Conservation (phyloP, 2,797 vertebrate species). For the Lutjanus campechanus region DNA sequence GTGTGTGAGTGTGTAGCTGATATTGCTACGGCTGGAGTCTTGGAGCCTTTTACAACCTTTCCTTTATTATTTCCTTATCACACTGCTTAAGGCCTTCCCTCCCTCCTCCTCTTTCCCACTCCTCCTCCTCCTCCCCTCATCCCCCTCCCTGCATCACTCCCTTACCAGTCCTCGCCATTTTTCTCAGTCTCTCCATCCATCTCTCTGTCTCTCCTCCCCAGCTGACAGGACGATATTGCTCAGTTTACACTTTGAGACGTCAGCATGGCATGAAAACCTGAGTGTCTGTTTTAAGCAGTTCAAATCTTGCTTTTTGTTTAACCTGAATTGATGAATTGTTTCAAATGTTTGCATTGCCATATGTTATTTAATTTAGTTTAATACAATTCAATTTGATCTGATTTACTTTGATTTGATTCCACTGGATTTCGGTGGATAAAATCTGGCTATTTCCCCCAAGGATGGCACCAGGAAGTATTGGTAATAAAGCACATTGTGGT, state of each 20-base stretch:
- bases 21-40: slow-evolving; percentile 61
- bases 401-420: slow-evolving; percentile 57
- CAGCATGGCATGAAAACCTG: slow-evolving; percentile 42
- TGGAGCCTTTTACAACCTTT: slow-evolving; percentile 70
- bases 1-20: slow-evolving; percentile 45
- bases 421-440: slow-evolving; percentile 48
- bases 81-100: slow-evolving; percentile 66
- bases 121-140: slow-evolving; percentile 2
- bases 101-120: slow-evolving; percentile 17
- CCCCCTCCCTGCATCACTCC: slow-evolving; percentile 16
- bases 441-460: slow-evolving; percentile 39
- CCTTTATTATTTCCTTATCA: slow-evolving; percentile 78
- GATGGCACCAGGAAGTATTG: slow-evolving; percentile 44
- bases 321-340: slow-evolving; percentile 50
- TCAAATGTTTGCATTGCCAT: slow-evolving; percentile 37
- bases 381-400: slow-evolving; percentile 49
- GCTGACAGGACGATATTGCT: slow-evolving; percentile 60
- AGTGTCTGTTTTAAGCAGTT: slow-evolving; percentile 15
- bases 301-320: slow-evolving; percentile 15
- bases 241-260: slow-evolving; percentile 55
- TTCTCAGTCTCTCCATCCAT: slow-evolving; percentile 46
- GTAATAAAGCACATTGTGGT: slow-evolving; percentile 65
- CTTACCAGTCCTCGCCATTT: slow-evolving; percentile 9
- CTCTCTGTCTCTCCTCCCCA: slow-evolving; percentile 38
- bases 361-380: slow-evolving; percentile 51